Base-by-base conservation (phyloP, 2,888 invertebrate genomes). In the Rhingia rostrata region DNA sequence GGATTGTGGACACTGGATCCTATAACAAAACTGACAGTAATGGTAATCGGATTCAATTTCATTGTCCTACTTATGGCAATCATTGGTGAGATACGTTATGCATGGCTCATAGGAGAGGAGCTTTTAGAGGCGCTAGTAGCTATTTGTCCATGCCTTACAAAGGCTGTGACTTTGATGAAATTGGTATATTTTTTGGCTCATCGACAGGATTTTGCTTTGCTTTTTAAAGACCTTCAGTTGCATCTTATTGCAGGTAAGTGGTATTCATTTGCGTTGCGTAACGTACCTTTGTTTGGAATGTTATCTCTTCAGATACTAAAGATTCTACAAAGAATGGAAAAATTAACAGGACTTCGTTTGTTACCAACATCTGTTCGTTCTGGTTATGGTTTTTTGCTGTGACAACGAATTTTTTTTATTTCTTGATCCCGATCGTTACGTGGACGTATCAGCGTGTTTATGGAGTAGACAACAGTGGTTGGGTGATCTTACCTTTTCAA, bases 401-500 rank as follows among this genome's bases (percentile, higher is more conserved):
- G 0, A 64, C 61, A 0, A 70, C 75, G 1, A 64, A 45, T n/a
- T 45, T 14, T 6, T 53, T 53, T 7, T 77, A 60, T 22, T 30
- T 10, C n/a, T 22, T 49, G 3, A 56, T 60, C 5, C 81, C 81
- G 6, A 4, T 82, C 2, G 12, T 77, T 12, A 4, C 53, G 3
- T 77, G 81, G 77, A 2, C n/a, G 2, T 64, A 39, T 35, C 47
- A 53, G 6, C 63, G 41, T 9, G 30, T 64, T 10, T 64, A 2
- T 22, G 64, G 64, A 22, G 22, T 2, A 0, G 56, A 41, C 6
- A 37, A 47, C 7, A 70, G 32, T 7, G 70, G 39, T 4, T 77
- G 81, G 77, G 64, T 82, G 7, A 53, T 39, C 4, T 30, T 82
- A 4, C 81, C 77, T 0, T 82, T 82, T 58, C 69, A 51, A 61